Conservation (phyloP, 2,113 vertebrate genomes). For the Tragelaphus strepsiceros region DNA sequence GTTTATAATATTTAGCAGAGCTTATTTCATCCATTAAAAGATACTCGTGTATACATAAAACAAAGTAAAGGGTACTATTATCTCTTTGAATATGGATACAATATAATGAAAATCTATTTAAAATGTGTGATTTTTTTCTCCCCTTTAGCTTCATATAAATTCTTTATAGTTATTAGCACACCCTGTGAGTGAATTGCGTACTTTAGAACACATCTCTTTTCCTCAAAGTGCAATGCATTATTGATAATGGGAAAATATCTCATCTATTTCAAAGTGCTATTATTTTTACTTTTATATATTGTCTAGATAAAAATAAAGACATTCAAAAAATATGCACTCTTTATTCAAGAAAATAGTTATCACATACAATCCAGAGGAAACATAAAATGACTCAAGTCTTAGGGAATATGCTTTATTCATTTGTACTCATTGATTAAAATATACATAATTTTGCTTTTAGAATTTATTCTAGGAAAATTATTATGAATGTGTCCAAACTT, state of each 20-base stretch:
- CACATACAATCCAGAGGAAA: background rate
- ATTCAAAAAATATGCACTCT: background rate
- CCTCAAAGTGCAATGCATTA: background rate
- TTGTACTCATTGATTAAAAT: conserved; percentile 18
- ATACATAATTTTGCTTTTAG: background rate
- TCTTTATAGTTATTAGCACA: background rate
- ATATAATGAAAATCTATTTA: background rate
- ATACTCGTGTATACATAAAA: background rate
- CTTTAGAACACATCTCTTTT: background rate
- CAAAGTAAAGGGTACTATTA: background rate
- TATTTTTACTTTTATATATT: conserved; percentile 5
- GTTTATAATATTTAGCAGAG: background rate
- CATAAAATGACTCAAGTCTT: background rate
- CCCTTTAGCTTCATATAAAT: background rate
- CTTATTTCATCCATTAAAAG: background rate
- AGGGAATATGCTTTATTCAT: background rate
- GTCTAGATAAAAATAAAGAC: background rate
- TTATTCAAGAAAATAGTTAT: background rate
- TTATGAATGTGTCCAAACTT: background rate
- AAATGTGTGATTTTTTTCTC: background rate
- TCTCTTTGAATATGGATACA: background rate
- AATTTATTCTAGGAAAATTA: conserved; percentile 34
- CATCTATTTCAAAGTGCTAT: conserved; percentile 9
- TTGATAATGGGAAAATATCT: background rate
- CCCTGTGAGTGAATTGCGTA: background rate